Evolutionary conservation across 2,888 invertebrate species (phyloP).

Genomic region (Stramonita haemastoma): DNA sequence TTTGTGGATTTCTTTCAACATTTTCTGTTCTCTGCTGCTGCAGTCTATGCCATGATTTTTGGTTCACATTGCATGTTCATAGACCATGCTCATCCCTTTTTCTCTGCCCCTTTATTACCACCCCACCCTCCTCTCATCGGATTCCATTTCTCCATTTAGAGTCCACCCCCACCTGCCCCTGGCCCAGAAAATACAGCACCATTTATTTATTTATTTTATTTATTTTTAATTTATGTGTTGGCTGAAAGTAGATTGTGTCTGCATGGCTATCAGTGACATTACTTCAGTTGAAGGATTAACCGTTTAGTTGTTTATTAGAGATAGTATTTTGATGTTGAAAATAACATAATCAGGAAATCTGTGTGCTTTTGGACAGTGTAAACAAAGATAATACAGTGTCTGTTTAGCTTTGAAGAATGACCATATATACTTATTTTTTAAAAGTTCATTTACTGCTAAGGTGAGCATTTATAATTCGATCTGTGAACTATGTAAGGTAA

Average conservation of each 20-base stretch:
- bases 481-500: too few relatives aligned
- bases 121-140: background rate
- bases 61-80: background rate
- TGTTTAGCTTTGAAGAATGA: too few relatives aligned
- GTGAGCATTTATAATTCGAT: too few relatives aligned
- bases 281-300: background rate
- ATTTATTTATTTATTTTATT: background rate
- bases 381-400: too few relatives aligned
- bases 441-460: too few relatives aligned
- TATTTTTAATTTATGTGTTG: background rate
- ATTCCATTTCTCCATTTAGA: background rate
- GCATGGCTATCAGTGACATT: background rate
- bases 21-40: slow-evolving; percentile 4
- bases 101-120: background rate
- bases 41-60: background rate
- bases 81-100: background rate
- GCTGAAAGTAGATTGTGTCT: background rate
- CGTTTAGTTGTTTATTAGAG: too few relatives aligned
- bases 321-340: background rate
- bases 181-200: background rate
- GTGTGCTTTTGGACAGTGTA: too few relatives aligned
- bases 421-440: too few relatives aligned
- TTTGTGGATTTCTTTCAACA: background rate
- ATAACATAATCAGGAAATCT: background rate
- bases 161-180: background rate